phyloP scores from a whole-genome alignment of 1,140 invertebrate species.

The Drosophila ohnishii region DNA sequence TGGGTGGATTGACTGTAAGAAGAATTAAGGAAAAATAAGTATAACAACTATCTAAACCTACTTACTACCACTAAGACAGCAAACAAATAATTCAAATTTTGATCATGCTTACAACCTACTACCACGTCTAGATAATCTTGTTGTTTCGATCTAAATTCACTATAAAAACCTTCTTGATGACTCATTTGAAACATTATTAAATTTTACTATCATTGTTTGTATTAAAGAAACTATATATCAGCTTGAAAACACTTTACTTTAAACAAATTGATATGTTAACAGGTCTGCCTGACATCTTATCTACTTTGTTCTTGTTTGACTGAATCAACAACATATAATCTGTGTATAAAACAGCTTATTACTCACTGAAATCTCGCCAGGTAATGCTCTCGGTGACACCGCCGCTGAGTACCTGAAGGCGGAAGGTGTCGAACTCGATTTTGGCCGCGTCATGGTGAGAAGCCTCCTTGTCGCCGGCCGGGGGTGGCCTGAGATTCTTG shows the following conservation, averaged over 20 bases:
- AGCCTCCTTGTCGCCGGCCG: constrained; percentile 43
- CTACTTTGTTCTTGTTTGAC: background rate
- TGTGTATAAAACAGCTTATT: background rate
- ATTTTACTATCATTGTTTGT: background rate
- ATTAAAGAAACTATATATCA: background rate
- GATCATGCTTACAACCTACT: background rate
- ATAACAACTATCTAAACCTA: background rate
- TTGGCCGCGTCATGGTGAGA: constrained; percentile 42
- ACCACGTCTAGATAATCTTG: background rate
- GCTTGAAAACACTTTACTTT: background rate
- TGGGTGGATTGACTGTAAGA: constrained; percentile 52
- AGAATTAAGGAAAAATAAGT: background rate
- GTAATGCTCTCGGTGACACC: constrained; percentile 49
- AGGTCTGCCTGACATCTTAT: background rate
- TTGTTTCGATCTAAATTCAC: background rate
- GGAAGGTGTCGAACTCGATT: constrained; percentile 70
- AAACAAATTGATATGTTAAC: constrained; percentile 2
- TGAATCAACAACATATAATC: constrained; percentile 2
- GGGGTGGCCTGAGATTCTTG: constrained; percentile 49
- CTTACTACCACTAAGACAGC: too few species aligned
- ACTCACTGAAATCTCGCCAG: constrained; percentile 65
- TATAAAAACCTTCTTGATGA: too few species aligned
- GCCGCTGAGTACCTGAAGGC: constrained; percentile 57
- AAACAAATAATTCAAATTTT: background rate
- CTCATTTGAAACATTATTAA: background rate